These are phyloP conservation scores for Varanus komodoensis DNA, from an alignment of 2,113 vertebrate species.

Conservation along the genomic window DNA sequence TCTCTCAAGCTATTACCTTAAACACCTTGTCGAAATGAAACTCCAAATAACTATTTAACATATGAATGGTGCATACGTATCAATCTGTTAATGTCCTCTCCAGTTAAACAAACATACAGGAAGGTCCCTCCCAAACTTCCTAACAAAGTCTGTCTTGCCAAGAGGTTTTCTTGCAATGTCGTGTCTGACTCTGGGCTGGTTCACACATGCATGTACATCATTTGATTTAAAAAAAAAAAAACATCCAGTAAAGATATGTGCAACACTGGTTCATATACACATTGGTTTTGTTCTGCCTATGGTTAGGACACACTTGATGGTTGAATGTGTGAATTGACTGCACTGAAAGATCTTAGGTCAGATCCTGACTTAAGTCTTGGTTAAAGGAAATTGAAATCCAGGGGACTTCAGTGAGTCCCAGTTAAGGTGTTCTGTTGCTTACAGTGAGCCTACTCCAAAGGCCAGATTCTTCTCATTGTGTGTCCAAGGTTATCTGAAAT, in stretches of 20 bases:
- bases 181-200: constrained; percentile 10
- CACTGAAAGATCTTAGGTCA: not conserved
- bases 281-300: not conserved
- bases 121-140: not conserved
- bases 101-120: not conserved
- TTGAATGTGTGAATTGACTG: too few species aligned
- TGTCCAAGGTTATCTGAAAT: not conserved
- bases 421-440: not conserved
- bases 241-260: not conserved
- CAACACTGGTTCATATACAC: not conserved
- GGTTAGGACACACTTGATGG: not conserved
- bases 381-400: not conserved
- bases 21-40: constrained; percentile 19
- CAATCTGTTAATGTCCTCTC: constrained; percentile 58
- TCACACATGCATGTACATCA: constrained; percentile 14
- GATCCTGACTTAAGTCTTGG: not conserved
- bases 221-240: not conserved
- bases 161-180: not conserved
- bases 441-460: not conserved
- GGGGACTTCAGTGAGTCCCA: not conserved
- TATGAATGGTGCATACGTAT: constrained; percentile 57
- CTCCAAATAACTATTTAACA: constrained; percentile 37
- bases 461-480: not conserved
- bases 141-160: not conserved
- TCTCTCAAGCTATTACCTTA: constrained; percentile 34